Evolutionary conservation across 2,797 vertebrate genomes (phyloP), one percentile per base, ranked within the genome.

Genomic region (Spheniscus humboldti): DNA sequence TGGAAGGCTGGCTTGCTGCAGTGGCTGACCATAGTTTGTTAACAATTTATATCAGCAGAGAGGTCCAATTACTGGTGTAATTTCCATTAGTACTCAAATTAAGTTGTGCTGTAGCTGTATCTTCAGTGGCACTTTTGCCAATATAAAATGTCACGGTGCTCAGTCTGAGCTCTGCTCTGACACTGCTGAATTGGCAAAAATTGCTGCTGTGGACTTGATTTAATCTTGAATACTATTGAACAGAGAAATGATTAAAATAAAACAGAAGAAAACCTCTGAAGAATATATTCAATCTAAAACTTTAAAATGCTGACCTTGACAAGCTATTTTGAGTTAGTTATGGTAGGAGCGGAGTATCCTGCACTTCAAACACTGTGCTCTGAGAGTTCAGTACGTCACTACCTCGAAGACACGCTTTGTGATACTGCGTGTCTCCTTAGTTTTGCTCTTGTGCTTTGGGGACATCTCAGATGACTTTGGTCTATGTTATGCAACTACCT

Each of bases 341-440:
- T 16, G 14, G 48, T 18, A 7, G 39, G 11, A 45, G 52, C n/a
- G 30, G 22, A 80, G 27, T 60, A 39, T 82, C 18, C 14, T 86
- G 50, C 24, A 4, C 79, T 83, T 88, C 11, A 56, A 1, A 43
- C 33, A 11, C 24, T 0, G 0, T 11, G 24, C 63, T 69, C 8
- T 86, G 75, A 66, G 53, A 39, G 41, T 64, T 81, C 28, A 0
- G 3, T 43, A 3, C 0, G 0, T 62, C 16, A 1, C 31, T 55
- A 7, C 41, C 57, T 48, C 62, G 56, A 24, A 88, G 69, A 53
- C 43, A 4, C 0, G 2, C 35, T 75, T 33, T 45, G 27, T 37
- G 53, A 18, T 53, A 17, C 33, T 18, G 33, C 1, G 1, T 0
- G 6, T 45, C 43, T 62, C 73, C 60, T 64, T 47, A 1, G 1